Base-by-base conservation (phyloP, 64 coral and sea anemone genomes). In the Actinia equina region DNA sequence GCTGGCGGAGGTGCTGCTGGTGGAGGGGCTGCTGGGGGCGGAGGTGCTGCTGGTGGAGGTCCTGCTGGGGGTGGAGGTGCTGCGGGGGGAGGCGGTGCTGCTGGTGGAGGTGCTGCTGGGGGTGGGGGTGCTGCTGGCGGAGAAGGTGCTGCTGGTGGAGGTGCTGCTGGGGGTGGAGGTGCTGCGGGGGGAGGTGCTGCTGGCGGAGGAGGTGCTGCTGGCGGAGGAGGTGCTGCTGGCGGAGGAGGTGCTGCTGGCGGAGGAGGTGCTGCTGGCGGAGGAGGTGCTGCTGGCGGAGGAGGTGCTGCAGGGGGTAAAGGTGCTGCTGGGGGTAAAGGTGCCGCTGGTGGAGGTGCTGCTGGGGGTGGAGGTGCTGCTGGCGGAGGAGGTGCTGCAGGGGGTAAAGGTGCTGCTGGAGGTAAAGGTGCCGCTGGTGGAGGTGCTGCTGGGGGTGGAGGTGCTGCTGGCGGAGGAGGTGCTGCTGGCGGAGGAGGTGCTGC, bases 41-140 rank as follows among this genome's bases (percentile, higher is more conserved):
- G 77, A 37, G 85, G 43, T 30, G 80, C 17, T n/a, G 80, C 42
- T n/a, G 59, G 17, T 7, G 83, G 71, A 17, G 64, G 54, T 7
- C 69, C 55, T 22, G 83, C 17, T 56, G n/a, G n/a, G n/a, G n/a
- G n/a, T n/a, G n/a, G n/a, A n/a, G n/a, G n/a, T n/a, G n/a, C n/a
- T n/a, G n/a, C n/a, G n/a, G n/a, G n/a, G n/a, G 74, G 25, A 0
- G 80, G 61, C 8, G 88, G 79, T 49, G 52, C 65, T 27, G 90
- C 51, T 71, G 90, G 80, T 78, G 86, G 85, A 52, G 77, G 77
- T 26, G 84, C 71, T 53, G 83, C 49, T 27, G 89, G 86, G 77
- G 45, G 45, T 10, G 84, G 62, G n/a, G n/a, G n/a, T n/a, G n/a
- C n/a, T 23, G 62, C 62, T 5, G 78, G 78, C 1, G 87, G 87